Percentiles rank a stretch among this genome's conserved stretches.
phyloP scores from a whole-genome alignment of 2,888 invertebrate genomes.

The Dilophus febrilis region DNA sequence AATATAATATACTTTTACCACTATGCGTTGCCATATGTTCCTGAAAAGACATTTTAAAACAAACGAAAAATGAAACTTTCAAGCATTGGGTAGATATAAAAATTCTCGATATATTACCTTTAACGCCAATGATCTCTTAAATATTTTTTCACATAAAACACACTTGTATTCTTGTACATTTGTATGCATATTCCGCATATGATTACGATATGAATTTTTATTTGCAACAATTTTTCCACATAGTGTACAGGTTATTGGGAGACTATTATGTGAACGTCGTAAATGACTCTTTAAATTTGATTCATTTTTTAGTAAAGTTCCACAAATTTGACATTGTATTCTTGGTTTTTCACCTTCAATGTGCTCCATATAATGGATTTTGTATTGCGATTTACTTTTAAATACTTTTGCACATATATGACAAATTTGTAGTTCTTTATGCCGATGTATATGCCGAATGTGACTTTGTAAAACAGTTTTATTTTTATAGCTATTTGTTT shows the following conservation, averaged over 20 bases:
- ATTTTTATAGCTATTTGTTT: slow-evolving; percentile 3
- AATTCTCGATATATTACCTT: slow-evolving; percentile 20
- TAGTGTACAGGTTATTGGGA: too few relatives aligned
- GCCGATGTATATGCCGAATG: slow-evolving; percentile 12
- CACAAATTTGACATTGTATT: slow-evolving; percentile 22
- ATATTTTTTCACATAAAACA: slow-evolving; percentile 1
- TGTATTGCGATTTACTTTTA: slow-evolving; percentile 12
- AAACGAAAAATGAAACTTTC: too few relatives aligned
- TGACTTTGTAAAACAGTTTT: slow-evolving; percentile 11
- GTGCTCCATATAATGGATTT: slow-evolving; percentile 15
- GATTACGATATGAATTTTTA: slow-evolving; percentile 13
- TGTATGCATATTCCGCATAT: slow-evolving; percentile 14
- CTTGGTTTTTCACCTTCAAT: slow-evolving; percentile 15
- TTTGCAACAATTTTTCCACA: slow-evolving; percentile 14
- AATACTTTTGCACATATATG: slow-evolving; percentile 25
- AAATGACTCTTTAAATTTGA: slow-evolving; percentile 13
- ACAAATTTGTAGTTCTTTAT: slow-evolving; percentile 13
- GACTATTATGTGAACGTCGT: slow-evolving; percentile 10
- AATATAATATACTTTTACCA: too few relatives aligned
- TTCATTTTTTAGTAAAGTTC: slow-evolving; percentile 16
- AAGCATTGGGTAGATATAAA: too few relatives aligned
- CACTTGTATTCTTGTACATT: background rate
- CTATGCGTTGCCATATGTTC: too few relatives aligned
- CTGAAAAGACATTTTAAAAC: too few relatives aligned
- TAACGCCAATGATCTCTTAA: slow-evolving; percentile 10